Evolutionary conservation across 2,888 invertebrate genomes (phyloP).

Genomic region (Unio pictorum): DNA sequence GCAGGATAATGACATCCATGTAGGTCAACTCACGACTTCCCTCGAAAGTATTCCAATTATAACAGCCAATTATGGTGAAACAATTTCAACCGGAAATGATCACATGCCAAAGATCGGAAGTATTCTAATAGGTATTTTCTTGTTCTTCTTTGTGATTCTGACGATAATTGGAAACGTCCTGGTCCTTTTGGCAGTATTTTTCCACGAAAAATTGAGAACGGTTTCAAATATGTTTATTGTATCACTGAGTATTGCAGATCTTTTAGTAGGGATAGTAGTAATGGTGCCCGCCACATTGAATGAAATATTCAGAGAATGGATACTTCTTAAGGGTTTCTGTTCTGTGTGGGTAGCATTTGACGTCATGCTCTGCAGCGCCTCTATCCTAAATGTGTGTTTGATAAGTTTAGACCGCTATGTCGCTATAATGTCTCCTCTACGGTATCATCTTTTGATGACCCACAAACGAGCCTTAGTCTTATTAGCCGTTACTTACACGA

Average conservation of each 20-base stretch:
- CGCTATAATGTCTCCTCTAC: constrained; percentile 58
- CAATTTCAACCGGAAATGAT: too few species aligned
- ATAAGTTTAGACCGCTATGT: constrained; percentile 61
- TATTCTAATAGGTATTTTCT: constrained; percentile 34
- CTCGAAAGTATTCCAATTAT: too few species aligned
- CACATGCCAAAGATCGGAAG: constrained; percentile 10
- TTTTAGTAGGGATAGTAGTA: constrained; percentile 57
- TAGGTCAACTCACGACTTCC: too few species aligned
- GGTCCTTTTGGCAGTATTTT: constrained; percentile 51
- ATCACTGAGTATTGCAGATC: constrained; percentile 55
- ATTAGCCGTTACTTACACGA: constrained; percentile 46
- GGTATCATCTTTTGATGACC: constrained; percentile 57
- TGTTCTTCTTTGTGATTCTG: constrained; percentile 42
- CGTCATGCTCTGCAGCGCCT: constrained; percentile 61
- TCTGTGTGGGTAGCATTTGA: constrained; percentile 61
- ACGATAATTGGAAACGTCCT: constrained; percentile 52
- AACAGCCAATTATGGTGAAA: too few species aligned
- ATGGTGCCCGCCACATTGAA: constrained; percentile 59
- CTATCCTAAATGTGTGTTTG: constrained; percentile 58
- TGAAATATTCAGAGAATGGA: constrained; percentile 55
- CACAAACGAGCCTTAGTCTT: constrained; percentile 41
- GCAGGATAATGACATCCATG: background rate
- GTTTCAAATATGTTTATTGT: constrained; percentile 61
- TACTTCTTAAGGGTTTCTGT: constrained; percentile 47
- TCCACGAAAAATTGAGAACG: constrained; percentile 46